Base-by-base conservation (phyloP, 2,888 invertebrate genomes). In the Clusia tigrina region DNA sequence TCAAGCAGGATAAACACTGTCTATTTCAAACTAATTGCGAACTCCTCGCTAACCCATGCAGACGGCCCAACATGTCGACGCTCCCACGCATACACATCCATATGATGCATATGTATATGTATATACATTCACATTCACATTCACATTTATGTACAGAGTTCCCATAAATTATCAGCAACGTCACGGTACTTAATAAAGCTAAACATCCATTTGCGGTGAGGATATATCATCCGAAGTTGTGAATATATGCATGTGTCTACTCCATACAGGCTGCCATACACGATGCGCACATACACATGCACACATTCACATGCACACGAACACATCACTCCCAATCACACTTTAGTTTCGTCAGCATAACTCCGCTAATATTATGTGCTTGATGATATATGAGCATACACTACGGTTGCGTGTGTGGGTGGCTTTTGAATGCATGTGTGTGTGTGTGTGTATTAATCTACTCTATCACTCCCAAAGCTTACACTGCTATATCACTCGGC, bases 21-120 rank as follows among this genome's bases (percentile, higher is more conserved):
- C n/a, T 62, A 61, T 54, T 64, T 42, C 12, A 67, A 71, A 63
- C 64, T 70, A 71, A 71, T 71, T 71, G 60, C 61, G 60, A 65
- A 58, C 48, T 52, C 37, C 37, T 58, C 59, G 57, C 66, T 58
- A 59, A n/a, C n/a, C n/a, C n/a, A n/a, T n/a, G n/a, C n/a, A n/a
- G n/a, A n/a, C n/a, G n/a, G n/a, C n/a, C n/a, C n/a, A n/a, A n/a
- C n/a, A n/a, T n/a, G n/a, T n/a, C n/a, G n/a, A n/a, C n/a, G n/a
- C n/a, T n/a, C n/a, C n/a, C 37, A 55, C 12, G 37, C 55, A 54
- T 18, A 26, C 32, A n/a, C 48, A 46, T 10, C 6, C n/a, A 54
- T 22, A 22, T n/a, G n/a, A n/a, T n/a, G n/a, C n/a, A n/a, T n/a
- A n/a, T n/a, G n/a, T 2, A 54, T 20, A 32, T 2, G 9, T 25